A percentile compares a stretch with the other conserved stretches of the same genome.
phyloP scores from a whole-genome alignment of 2,888 invertebrate species.

The Agonopterix subpropinquella region DNA sequence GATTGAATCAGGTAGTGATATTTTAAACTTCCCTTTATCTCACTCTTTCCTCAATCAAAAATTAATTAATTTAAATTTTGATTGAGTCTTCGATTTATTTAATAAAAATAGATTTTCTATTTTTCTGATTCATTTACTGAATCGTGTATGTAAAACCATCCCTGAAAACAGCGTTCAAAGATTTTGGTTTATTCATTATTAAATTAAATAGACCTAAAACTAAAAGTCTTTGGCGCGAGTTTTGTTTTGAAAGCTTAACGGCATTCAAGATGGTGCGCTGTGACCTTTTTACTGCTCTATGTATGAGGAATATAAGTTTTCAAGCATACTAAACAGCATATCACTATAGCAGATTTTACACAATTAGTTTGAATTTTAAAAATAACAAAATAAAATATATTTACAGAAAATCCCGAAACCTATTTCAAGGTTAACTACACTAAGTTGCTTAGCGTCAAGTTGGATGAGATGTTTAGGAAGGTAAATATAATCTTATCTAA shows the following conservation, averaged over 20 bases:
- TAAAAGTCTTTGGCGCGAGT: background rate
- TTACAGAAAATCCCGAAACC: conserved; percentile 21
- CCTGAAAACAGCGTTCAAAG: background rate
- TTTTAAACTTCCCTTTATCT: background rate
- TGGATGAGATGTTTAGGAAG: conserved; percentile 29
- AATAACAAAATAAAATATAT: background rate
- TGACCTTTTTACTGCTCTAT: too few relatives aligned
- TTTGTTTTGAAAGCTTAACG: background rate
- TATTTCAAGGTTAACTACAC: conserved; percentile 29
- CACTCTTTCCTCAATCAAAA: too few relatives aligned
- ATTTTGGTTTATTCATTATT: background rate
- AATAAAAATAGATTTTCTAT: too few relatives aligned
- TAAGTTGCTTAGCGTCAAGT: conserved; percentile 16
- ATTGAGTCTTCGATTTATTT: too few relatives aligned
- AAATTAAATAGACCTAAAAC: background rate
- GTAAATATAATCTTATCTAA: conserved; percentile 13
- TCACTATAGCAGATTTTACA: too few relatives aligned
- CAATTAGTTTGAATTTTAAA: too few relatives aligned
- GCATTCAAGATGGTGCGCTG: too few relatives aligned
- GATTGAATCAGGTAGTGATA: conserved; percentile 33
- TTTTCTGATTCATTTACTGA: too few relatives aligned
- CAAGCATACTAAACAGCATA: too few relatives aligned
- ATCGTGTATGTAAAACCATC: too few relatives aligned
- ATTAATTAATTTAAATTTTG: too few relatives aligned
- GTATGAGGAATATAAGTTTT: too few relatives aligned